Base-by-base conservation (phyloP, 2,888 invertebrate species). In the Homarus gammarus region DNA sequence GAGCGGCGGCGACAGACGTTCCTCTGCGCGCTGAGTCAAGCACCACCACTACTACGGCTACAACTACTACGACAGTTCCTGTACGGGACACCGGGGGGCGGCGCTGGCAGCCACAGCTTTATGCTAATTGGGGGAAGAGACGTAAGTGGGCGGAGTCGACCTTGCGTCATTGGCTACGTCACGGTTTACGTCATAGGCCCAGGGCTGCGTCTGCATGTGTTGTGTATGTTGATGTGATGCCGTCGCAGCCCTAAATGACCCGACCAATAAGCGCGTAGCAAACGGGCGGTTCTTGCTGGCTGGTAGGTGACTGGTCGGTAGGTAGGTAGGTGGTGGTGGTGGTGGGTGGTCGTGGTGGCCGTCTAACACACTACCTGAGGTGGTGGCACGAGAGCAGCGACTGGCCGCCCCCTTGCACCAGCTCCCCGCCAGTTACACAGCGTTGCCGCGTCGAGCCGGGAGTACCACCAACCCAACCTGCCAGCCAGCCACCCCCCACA, bases 171-270 rank as follows among this genome's bases (percentile, higher is more conserved):
- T 33, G 22, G 38, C 73, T 73, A 73, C 73, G 73, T 73, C 73
- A 73, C 73, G 38, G 73, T 18, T 36, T 73, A 73, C 73, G 73
- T 73, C 73, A 73, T 73, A 73, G 73, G 73, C 73, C 73, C 73
- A 73, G 12, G 18, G 22, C 73, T n/a, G 73, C 73, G 73, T 73
- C 22, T 38, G 38, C 73, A 40, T 38, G 33, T 64, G 64, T n/a
- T 31, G 31, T 64, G 64, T 72, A 72, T 72, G 73, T 40, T 73
- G 73, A 73, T 73, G 38, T 31, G 22, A 36, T 73, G 73, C 73
- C 38, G 33, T 36, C 72, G 73, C 56, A 15, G 56, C 56, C 56
- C 40, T 73, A 73, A 73, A 73, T 73, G 73, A 73, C 38, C n/a
- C 27, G 73, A 73, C 73, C 73, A 36, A 73, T 73, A 40, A 36